A percentile compares a stretch with the other conserved stretches of the same genome.
Evolutionary conservation across 37 sponge, comb jelly and placozoan genomes (phyloP).

Genomic region (Hexactinellida sp.): DNA sequence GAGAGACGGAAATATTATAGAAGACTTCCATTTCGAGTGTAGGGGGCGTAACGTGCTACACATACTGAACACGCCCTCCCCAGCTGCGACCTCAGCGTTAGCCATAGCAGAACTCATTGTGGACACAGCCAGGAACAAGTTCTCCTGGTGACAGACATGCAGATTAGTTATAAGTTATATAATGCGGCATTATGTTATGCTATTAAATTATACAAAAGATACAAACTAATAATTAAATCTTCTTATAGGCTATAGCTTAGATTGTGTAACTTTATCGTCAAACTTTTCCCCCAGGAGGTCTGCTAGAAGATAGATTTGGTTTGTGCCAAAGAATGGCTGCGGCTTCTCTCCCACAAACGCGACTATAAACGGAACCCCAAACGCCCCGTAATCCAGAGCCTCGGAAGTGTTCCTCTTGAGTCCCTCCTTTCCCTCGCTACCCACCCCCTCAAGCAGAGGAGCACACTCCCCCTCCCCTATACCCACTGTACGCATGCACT

Average conservation of each 20-base stretch:
- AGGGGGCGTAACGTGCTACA: constrained; percentile 60
- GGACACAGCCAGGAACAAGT: constrained; percentile 48
- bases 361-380: not conserved
- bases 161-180: too few species aligned
- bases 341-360: not conserved
- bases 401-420: not conserved
- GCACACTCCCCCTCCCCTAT: not conserved
- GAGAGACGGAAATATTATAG: constrained; percentile 55
- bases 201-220: not conserved
- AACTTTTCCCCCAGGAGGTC: not conserved
- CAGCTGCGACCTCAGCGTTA: constrained; percentile 88
- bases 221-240: not conserved
- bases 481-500: not conserved
- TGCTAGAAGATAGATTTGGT: not conserved
- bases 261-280: not conserved
- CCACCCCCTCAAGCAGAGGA: not conserved
- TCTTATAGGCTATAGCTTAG: not conserved
- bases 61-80: constrained; percentile 96
- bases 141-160: constrained; percentile 33
- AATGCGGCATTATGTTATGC: too few species aligned
- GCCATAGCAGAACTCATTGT: constrained; percentile 88
- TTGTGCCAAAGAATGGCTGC: not conserved
- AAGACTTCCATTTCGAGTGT: constrained; percentile 76
- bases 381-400: constrained; percentile 9
- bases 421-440: not conserved